phyloP scores from a whole-genome alignment of 1,140 invertebrate species.

The Bombus impatiens region DNA sequence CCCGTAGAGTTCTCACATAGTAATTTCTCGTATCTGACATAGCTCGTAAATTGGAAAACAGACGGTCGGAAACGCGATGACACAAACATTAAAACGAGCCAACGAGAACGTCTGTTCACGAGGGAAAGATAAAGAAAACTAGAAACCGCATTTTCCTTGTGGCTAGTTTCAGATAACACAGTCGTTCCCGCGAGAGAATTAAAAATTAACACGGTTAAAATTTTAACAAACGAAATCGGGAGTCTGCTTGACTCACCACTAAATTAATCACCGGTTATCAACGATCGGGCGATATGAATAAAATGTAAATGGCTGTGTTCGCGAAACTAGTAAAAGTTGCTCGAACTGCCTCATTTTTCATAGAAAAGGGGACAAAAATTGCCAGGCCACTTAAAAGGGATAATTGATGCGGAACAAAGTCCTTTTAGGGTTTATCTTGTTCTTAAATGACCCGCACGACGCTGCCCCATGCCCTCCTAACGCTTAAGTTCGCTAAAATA shows the following conservation, averaged over 20 bases:
- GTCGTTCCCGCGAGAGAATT: neutral
- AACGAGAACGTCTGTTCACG: neutral
- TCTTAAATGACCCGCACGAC: conserved; percentile 51
- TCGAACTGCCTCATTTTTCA: conserved; percentile 17
- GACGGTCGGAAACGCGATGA: neutral
- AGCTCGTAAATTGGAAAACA: conserved; percentile 22
- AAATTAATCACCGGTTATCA: conserved; percentile 9
- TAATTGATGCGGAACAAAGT: conserved; percentile 57
- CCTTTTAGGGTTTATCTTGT: conserved; percentile 52
- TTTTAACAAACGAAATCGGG: neutral
- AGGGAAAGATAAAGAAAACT: conserved; percentile 21
- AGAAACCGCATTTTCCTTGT: neutral
- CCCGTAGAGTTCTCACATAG: neutral
- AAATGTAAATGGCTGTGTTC: conserved; percentile 6
- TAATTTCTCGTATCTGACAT: neutral
- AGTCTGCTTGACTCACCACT: neutral
- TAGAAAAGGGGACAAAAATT: conserved; percentile 24
- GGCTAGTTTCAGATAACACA: neutral
- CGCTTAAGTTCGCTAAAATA: conserved; percentile 47
- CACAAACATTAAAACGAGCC: neutral
- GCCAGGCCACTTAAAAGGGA: conserved; percentile 17
- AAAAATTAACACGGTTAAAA: conserved; percentile 5
- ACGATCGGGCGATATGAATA: neutral
- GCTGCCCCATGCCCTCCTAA: neutral
- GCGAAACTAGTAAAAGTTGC: neutral